Conservation (phyloP, 2,888 invertebrate genomes). For the Trypoxylon attenuatum region DNA sequence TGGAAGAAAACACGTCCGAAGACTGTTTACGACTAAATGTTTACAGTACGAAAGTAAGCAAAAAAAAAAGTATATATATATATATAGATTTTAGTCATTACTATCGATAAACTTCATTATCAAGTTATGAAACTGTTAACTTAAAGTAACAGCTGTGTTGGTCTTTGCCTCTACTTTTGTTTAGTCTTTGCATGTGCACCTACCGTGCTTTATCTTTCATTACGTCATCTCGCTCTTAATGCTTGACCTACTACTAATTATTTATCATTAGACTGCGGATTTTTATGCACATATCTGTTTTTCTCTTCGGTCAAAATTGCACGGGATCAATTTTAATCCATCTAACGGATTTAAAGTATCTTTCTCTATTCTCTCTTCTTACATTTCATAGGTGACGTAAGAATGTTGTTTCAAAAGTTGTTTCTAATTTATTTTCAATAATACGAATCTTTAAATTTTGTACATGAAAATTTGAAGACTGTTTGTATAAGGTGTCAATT, state of each 20-base stretch:
- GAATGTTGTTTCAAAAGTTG: no score
- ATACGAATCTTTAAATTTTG: background rate
- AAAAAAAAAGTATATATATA: background rate
- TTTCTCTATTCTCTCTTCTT: background rate
- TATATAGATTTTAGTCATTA: no score
- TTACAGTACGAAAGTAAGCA: conserved; percentile 75
- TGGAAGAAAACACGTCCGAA: conserved; percentile 74
- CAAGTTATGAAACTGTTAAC: no score
- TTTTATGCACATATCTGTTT: background rate
- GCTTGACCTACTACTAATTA: no score
- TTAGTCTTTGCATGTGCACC: no score
- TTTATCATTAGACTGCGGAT: no score
- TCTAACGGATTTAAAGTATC: background rate
- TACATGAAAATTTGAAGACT: background rate
- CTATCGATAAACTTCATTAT: no score
- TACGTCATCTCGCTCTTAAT: no score
- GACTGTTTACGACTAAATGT: conserved; percentile 82
- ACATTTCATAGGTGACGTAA: background rate
- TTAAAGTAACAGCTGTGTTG: no score
- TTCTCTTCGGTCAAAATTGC: background rate
- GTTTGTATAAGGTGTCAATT: background rate
- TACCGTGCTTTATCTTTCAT: background rate
- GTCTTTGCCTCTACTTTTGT: no score
- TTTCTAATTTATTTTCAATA: background rate
- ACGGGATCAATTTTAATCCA: no score